Conservation (phyloP, 2,888 invertebrate genomes). For the Pantelozetes paolii region DNA sequence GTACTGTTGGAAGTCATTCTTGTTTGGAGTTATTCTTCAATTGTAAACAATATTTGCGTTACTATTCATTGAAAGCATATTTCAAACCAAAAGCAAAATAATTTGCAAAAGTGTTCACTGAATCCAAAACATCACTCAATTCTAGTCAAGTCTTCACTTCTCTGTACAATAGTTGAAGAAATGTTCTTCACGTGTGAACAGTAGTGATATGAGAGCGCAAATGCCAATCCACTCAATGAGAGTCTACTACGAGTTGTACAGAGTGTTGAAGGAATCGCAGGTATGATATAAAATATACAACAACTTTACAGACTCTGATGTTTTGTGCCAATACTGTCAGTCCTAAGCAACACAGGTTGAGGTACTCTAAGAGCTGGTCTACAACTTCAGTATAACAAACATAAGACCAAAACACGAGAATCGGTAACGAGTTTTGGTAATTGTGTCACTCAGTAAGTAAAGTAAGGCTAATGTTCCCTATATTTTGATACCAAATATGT, state of each 20-base stretch:
- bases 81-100: background rate
- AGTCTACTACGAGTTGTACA: background rate
- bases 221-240: conserved; percentile 9
- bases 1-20: conserved; percentile 18
- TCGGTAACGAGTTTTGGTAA: conserved; percentile 22
- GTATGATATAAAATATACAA: background rate
- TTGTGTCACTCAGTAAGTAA: conserved; percentile 25
- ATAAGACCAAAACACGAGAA: background rate
- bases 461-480: conserved; percentile 19
- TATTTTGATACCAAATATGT: conserved; percentile 20
- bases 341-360: conserved; percentile 23
- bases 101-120: too few relatives aligned
- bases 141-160: background rate
- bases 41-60: background rate
- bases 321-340: conserved; percentile 6
- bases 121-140: background rate
- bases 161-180: background rate
- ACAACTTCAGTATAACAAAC: background rate
- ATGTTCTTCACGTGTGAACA: conserved; percentile 21
- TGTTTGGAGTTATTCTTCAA: background rate
- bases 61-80: too few relatives aligned
- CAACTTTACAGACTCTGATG: background rate
- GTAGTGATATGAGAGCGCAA: conserved; percentile 19
- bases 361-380: background rate
- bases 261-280: background rate